phyloP scores from a whole-genome alignment of 2,888 invertebrate genomes.

The Cephalotes varians region DNA sequence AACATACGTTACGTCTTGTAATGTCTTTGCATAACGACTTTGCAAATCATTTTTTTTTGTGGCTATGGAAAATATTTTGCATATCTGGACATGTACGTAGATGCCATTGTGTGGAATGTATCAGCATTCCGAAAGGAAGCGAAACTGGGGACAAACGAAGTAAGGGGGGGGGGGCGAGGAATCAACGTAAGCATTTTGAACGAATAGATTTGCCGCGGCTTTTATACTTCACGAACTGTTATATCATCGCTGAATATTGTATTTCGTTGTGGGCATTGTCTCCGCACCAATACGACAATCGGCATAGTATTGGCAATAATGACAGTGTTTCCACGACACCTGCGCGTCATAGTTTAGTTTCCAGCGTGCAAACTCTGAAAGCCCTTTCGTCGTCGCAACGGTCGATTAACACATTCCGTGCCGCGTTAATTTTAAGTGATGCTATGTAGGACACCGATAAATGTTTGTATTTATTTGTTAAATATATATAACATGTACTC shows the following conservation, averaged over 20 bases:
- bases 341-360: slow-evolving; percentile 25
- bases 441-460: too few species aligned
- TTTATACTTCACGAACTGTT: slow-evolving; percentile 63
- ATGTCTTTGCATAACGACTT: not conserved
- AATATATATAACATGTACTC: too few species aligned
- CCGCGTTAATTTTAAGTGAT: too few species aligned
- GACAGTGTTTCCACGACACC: slow-evolving; percentile 42
- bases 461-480: too few species aligned
- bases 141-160: slow-evolving; percentile 6
- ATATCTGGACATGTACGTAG: not conserved
- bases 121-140: slow-evolving; percentile 50
- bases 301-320: slow-evolving; percentile 51
- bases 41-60: not conserved
- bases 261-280: slow-evolving; percentile 62
- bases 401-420: too few species aligned
- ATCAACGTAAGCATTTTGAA: slow-evolving; percentile 71
- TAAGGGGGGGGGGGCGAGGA: slow-evolving; percentile 25
- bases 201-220: slow-evolving; percentile 63
- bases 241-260: slow-evolving; percentile 67
- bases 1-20: not conserved
- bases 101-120: slow-evolving; percentile 53
- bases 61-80: not conserved
- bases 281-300: slow-evolving; percentile 52
- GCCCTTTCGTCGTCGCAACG: not conserved
- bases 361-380: slow-evolving; percentile 26